phyloP scores from a whole-genome alignment of 2,888 invertebrate species.

The Bombylius discolor region DNA sequence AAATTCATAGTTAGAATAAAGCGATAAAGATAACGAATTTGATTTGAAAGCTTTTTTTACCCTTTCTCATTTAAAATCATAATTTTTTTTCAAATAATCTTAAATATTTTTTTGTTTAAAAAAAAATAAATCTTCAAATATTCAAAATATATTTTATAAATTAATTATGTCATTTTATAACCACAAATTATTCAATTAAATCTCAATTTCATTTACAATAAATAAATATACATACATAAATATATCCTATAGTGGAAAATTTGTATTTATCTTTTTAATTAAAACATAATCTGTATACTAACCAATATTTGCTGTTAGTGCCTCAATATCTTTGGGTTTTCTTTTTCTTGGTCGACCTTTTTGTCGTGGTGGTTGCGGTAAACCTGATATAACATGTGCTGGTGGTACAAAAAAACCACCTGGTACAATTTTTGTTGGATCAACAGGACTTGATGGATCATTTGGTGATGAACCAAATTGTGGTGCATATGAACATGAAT shows the following conservation, averaged over 20 bases:
- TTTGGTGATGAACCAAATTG: constrained; percentile 37
- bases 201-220: background rate
- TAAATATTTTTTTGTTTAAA: no score
- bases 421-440: constrained; percentile 36
- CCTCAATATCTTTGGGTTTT: constrained; percentile 81
- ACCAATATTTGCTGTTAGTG: constrained; percentile 77
- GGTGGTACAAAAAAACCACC: constrained; percentile 42
- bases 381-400: constrained; percentile 43
- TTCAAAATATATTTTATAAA: no score
- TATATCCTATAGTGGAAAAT: background rate
- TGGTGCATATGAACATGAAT: constrained; percentile 43
- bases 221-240: background rate
- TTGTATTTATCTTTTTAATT: no score
- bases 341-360: constrained; percentile 87
- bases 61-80: no score
- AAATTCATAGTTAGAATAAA: no score
- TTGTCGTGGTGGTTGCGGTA: constrained; percentile 58
- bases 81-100: no score
- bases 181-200: no score
- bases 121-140: no score
- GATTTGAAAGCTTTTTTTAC: no score
- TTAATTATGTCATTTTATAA: no score
- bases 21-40: no score
- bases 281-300: constrained; percentile 28
- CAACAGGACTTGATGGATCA: constrained; percentile 35